phyloP scores from a whole-genome alignment of 2,888 invertebrate species.

The Chelonus formosanus region DNA sequence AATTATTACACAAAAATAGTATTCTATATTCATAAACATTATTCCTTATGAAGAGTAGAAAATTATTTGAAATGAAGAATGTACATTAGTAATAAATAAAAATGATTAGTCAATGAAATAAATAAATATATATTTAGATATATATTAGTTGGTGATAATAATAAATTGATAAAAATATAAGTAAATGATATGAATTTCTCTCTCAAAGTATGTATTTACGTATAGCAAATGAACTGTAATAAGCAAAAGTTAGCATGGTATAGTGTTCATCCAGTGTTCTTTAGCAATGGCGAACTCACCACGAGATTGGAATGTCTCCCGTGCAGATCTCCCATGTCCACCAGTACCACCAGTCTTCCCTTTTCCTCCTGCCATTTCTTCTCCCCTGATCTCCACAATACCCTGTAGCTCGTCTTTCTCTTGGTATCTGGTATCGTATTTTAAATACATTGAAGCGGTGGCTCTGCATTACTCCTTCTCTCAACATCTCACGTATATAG shows the following conservation, averaged over 20 bases:
- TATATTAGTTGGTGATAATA: too few species aligned
- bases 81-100: too few species aligned
- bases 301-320: constrained; percentile 64
- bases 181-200: too few species aligned
- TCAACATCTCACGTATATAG: neutral
- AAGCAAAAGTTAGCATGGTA: neutral
- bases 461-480: too few species aligned
- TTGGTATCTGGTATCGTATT: neutral
- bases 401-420: constrained; percentile 15
- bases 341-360: constrained; percentile 37
- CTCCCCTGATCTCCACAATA: constrained; percentile 26
- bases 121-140: too few species aligned
- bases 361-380: constrained; percentile 30
- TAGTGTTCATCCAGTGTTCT: constrained; percentile 48
- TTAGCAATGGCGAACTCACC: constrained; percentile 51
- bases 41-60: too few species aligned
- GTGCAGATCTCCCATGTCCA: constrained; percentile 31
- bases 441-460: constrained; percentile 1
- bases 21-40: too few species aligned
- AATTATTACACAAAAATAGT: too few species aligned
- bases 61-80: too few species aligned
- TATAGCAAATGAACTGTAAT: constrained; percentile 21
- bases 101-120: too few species aligned
- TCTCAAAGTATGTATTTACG: neutral
- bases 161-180: too few species aligned